phyloP scores from a whole-genome alignment of 2,888 invertebrate species.

The Leptinotarsa peninsularis region DNA sequence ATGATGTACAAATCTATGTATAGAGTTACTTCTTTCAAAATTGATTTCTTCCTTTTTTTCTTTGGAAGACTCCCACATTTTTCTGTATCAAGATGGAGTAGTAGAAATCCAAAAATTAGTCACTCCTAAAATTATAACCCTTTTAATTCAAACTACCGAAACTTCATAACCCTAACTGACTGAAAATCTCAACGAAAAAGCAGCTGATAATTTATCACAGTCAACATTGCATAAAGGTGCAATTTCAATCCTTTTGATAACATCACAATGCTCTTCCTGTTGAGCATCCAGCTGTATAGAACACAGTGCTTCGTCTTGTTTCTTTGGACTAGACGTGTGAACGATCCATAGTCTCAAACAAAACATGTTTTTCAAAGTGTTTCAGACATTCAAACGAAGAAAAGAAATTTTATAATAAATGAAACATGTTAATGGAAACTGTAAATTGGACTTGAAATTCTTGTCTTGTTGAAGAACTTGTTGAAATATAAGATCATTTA shows the following conservation, averaged over 20 bases:
- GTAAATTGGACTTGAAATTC: too few relatives aligned
- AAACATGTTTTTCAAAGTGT: neutral
- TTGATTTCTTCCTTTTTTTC: too few relatives aligned
- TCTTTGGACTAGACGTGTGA: neutral
- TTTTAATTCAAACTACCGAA: neutral
- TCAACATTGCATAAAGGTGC: constrained; percentile 4
- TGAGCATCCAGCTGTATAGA: neutral
- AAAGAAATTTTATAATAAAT: too few relatives aligned
- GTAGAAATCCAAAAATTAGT: too few relatives aligned
- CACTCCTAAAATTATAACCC: too few relatives aligned
- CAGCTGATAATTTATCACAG: neutral
- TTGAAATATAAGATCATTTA: too few relatives aligned
- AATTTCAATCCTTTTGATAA: neutral
- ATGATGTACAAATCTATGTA: too few relatives aligned
- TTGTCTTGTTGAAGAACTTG: too few relatives aligned
- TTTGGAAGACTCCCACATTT: too few relatives aligned
- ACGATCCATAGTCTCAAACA: neutral
- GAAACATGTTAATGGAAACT: too few relatives aligned
- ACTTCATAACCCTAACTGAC: neutral
- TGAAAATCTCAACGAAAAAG: neutral
- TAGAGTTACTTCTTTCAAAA: too few relatives aligned
- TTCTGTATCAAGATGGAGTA: too few relatives aligned
- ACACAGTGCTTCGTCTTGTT: constrained; percentile 4
- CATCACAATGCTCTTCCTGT: neutral
- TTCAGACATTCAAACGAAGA: neutral